Percentiles rank a stretch among this genome's conserved stretches.
phyloP scores from a whole-genome alignment of 2,888 invertebrate genomes.

The Scaptomyza parva region DNA sequence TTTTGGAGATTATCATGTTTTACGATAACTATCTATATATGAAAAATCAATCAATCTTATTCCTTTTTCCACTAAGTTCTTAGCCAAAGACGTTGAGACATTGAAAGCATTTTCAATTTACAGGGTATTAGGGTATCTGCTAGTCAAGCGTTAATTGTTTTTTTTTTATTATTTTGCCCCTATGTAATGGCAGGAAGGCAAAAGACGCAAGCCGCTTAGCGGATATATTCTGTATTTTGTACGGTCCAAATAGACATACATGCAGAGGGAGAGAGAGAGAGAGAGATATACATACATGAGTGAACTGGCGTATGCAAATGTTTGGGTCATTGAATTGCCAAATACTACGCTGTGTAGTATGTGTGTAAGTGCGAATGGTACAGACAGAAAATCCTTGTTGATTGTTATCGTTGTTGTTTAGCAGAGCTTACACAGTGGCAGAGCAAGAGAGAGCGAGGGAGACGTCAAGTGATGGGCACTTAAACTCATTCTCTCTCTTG shows the following conservation, averaged over 20 bases:
- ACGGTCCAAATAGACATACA: constrained; percentile 10
- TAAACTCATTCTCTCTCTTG: background rate
- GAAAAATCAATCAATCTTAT: no score
- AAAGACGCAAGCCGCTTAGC: constrained; percentile 69
- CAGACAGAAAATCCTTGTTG: constrained; percentile 29
- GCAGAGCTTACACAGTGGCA: constrained; percentile 37
- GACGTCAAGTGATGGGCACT: no score
- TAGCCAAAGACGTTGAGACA: no score
- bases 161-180: constrained; percentile 27
- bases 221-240: constrained; percentile 49
- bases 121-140: no score
- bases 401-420: constrained; percentile 7
- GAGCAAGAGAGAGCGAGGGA: background rate
- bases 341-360: constrained; percentile 51
- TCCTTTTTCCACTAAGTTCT: no score
- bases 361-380: constrained; percentile 8
- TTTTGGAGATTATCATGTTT: no score
- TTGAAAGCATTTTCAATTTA: no score
- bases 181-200: constrained; percentile 53
- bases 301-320: constrained; percentile 63
- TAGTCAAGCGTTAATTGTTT: no score
- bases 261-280: background rate
- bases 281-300: constrained; percentile 45
- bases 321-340: constrained; percentile 69
- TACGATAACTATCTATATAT: no score